These are phyloP conservation scores for Prunella strophiata DNA, from an alignment of 2,797 vertebrate genomes.

Conservation along the genomic window DNA sequence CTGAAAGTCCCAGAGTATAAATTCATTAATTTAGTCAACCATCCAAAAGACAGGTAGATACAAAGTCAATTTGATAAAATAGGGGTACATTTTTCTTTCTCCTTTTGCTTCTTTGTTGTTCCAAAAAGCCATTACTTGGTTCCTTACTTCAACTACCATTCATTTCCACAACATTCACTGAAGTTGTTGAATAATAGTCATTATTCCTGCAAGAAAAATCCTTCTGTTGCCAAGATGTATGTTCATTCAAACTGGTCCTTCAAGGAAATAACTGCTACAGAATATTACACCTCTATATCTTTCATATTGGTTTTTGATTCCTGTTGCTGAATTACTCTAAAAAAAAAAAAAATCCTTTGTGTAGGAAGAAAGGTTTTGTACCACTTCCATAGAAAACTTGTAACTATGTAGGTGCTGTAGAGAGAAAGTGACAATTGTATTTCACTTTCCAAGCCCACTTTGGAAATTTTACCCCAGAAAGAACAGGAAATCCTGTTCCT, in stretches of 20 bases:
- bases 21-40: not conserved
- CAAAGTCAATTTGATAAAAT: not conserved
- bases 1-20: not conserved
- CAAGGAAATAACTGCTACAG: not conserved
- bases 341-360: not conserved
- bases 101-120: not conserved
- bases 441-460: not conserved
- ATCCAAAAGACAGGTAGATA: not conserved
- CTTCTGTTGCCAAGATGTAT: not conserved
- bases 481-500: not conserved
- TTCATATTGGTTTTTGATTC: not conserved
- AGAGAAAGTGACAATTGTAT: not conserved
- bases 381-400: not conserved
- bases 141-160: not conserved
- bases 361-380: not conserved
- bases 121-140: not conserved
- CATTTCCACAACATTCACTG: not conserved
- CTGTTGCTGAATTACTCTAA: not conserved
- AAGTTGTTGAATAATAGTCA: not conserved
- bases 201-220: not conserved
- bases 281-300: not conserved
- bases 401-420: not conserved
- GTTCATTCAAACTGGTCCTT: not conserved
- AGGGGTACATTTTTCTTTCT: not conserved
- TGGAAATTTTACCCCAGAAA: not conserved